phyloP scores from a whole-genome alignment of 2,797 vertebrate species.

The Clamator glandarius region DNA sequence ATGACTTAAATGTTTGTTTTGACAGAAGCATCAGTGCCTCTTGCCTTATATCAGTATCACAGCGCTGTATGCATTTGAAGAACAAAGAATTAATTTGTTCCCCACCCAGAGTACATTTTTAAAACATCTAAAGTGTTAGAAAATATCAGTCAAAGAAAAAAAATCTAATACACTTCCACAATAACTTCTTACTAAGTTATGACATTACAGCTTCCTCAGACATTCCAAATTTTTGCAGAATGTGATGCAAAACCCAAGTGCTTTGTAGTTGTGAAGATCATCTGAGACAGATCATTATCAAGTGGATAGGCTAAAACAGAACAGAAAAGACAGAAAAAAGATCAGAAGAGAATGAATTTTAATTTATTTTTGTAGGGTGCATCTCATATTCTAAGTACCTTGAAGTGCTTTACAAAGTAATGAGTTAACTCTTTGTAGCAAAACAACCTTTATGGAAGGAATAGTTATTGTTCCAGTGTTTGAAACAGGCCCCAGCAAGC shows the following conservation, averaged over 20 bases:
- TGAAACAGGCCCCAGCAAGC: slow-evolving; percentile 14
- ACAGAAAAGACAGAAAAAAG: neutral
- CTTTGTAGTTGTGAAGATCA: neutral
- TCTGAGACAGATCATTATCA: neutral
- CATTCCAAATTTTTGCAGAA: neutral
- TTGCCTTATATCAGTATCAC: neutral
- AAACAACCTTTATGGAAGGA: neutral
- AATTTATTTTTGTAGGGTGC: neutral
- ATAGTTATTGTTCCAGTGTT: neutral
- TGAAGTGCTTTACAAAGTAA: slow-evolving; percentile 19
- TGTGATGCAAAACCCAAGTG: neutral
- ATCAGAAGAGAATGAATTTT: neutral
- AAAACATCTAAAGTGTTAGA: neutral
- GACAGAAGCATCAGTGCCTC: slow-evolving; percentile 6
- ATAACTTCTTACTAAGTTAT: neutral
- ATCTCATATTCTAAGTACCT: neutral
- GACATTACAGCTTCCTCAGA: neutral
- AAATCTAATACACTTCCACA: neutral
- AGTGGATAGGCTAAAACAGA: neutral
- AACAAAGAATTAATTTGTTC: neutral
- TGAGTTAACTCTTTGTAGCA: slow-evolving; percentile 3
- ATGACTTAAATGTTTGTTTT: slow-evolving; percentile 28
- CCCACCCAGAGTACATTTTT: neutral
- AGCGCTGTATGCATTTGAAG: neutral
- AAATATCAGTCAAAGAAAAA: neutral